phyloP scores from a whole-genome alignment of 2,888 invertebrate species.

The Yponomeuta plumbellus region DNA sequence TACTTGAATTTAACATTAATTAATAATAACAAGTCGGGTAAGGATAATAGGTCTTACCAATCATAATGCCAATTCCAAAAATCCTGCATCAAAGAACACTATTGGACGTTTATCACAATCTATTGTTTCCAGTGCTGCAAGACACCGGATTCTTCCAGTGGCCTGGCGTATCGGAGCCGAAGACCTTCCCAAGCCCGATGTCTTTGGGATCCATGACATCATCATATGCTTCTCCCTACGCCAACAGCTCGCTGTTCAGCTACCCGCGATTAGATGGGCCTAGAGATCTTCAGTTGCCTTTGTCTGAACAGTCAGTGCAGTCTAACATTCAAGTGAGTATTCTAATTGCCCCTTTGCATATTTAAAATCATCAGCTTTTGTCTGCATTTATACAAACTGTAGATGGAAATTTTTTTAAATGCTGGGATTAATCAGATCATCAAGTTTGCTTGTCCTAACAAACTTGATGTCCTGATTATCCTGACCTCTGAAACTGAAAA shows the following conservation, averaged over 20 bases:
- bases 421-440: too few relatives aligned
- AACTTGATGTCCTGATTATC: too few relatives aligned
- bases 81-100: background rate
- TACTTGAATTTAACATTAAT: too few relatives aligned
- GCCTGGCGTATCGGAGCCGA: constrained; percentile 32
- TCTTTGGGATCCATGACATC: constrained; percentile 54
- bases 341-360: too few relatives aligned
- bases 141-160: constrained; percentile 24
- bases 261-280: constrained; percentile 56
- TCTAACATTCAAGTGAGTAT: constrained; percentile 42
- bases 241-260: constrained; percentile 37
- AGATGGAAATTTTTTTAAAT: too few relatives aligned
- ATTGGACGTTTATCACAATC: background rate
- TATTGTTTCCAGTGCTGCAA: constrained; percentile 37
- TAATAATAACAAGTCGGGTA: too few relatives aligned
- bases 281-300: constrained; percentile 59
- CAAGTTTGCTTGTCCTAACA: too few relatives aligned
- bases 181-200: constrained; percentile 53
- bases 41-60: too few relatives aligned
- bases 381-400: too few relatives aligned
- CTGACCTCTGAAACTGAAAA: too few relatives aligned
- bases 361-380: too few relatives aligned
- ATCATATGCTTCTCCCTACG: constrained; percentile 45
- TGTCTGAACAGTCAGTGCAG: constrained; percentile 23
- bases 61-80: too few relatives aligned